Percentiles rank a stretch among this genome's conserved stretches.
Conservation (phyloP, 2,113 vertebrate genomes). For the Grammomys dolichurus region DNA sequence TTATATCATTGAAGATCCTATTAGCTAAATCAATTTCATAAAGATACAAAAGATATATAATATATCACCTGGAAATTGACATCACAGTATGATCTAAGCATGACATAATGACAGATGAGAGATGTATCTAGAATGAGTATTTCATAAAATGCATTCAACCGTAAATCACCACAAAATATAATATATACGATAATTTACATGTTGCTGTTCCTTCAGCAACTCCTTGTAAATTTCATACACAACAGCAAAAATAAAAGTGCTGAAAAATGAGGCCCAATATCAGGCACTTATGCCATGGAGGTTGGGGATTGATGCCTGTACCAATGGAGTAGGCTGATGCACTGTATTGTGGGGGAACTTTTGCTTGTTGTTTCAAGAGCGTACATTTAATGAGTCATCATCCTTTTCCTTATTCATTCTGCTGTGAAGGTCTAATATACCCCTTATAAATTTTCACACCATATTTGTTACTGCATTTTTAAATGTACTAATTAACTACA, state of each 20-base stretch:
- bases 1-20: not conserved
- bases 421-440: not conserved
- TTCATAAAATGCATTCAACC: not conserved
- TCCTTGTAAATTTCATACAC: not conserved
- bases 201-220: not conserved
- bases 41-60: not conserved
- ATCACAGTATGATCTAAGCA: not conserved
- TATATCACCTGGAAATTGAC: not conserved
- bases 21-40: not conserved
- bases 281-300: accelerated
- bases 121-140: not conserved
- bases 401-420: not conserved
- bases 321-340: not conserved
- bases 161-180: not conserved
- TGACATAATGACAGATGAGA: not conserved
- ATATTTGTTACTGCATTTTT: not conserved
- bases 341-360: not conserved
- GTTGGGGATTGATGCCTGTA: not conserved
- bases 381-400: not conserved
- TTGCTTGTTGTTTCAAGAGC: not conserved
- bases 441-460: not conserved
- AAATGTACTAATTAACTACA: not conserved
- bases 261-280: not conserved
- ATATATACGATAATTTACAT: not conserved
- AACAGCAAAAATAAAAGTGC: not conserved